Evolutionary conservation across 2,797 vertebrate species (phyloP), one percentile per base, ranked within the genome.

Genomic region (Spinus pinus): DNA sequence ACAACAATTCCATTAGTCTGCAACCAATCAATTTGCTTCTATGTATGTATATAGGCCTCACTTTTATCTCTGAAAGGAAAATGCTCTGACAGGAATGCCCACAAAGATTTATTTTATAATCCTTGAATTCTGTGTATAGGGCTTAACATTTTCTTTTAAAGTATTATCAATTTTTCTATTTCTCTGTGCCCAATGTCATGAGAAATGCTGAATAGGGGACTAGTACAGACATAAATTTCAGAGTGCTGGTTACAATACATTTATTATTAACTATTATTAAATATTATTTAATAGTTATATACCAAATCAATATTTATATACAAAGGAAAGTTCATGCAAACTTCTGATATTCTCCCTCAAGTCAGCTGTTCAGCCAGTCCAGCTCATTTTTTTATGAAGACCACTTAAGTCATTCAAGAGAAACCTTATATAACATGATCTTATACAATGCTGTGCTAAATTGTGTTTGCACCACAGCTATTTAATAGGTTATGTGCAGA

Each of bases 21-120:
- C 22, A 83, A 73, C 7, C 35, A 53, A 88, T 39, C 12, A 11
- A 35, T 75, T 49, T 73, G 66, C 47, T 90, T 46, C 42, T 58
- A n/a, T 16, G 22, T 6, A 44, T 21, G 22, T 19, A 60, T 47
- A 54, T 20, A 87, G 23, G 30, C 41, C 33, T 80, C 22, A 83
- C 70, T 92, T 80, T 80, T 31, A 50, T 41, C 44, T 81, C 82
- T 66, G 56, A 91, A 81, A 92, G 57, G 17, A 30, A 86, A 44
- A 28, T 1, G 3, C n/a, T 81, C 10, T 66, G 31, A 85, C 21
- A 23, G 17, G 15, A 84, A 60, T 37, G 33, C 6, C 12, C 19
- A 33, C 6, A 33, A 86, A 65, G 30, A 53, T 27, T 74, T 88
- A 3, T 66, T 80, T 74, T 56, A 39, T n/a, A 91, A 83, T 31